Evolutionary conservation across 2,888 invertebrate species (phyloP).

Genomic region (Cosmorhoe ocellata): DNA sequence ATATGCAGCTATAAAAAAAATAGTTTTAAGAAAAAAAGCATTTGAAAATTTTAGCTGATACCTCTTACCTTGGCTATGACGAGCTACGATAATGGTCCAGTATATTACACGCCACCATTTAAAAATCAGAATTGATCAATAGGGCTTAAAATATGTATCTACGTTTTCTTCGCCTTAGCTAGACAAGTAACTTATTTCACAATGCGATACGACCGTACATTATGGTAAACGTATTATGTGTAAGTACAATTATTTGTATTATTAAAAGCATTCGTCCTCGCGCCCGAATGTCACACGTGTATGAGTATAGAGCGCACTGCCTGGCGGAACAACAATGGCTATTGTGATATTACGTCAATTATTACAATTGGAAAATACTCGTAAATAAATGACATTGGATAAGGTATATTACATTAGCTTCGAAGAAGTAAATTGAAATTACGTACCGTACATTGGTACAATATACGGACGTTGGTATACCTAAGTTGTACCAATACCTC

Average conservation of each 20-base stretch:
- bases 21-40: too few species aligned
- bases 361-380: conserved; percentile 2
- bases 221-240: not conserved
- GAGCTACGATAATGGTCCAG: conserved; percentile 1
- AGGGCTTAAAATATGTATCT: too few species aligned
- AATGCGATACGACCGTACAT: too few species aligned
- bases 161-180: too few species aligned
- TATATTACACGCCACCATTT: conserved; percentile 7
- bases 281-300: conserved; percentile 17
- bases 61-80: conserved; percentile 6
- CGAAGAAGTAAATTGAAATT: too few species aligned
- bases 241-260: conserved; percentile 12
- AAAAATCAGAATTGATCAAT: conserved; percentile 1
- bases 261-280: conserved; percentile 14
- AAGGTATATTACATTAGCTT: not conserved
- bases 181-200: too few species aligned
- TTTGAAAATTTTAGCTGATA: not conserved
- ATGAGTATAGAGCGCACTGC: not conserved
- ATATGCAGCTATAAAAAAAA: too few species aligned
- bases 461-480: too few species aligned
- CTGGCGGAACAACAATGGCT: conserved; percentile 11
- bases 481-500: too few species aligned
- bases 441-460: too few species aligned
- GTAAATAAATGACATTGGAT: conserved; percentile 1
- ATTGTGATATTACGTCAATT: conserved; percentile 6